These are phyloP conservation scores for Papilio dardanus DNA, from an alignment of 1,140 invertebrate genomes.

Conservation along the genomic window DNA sequence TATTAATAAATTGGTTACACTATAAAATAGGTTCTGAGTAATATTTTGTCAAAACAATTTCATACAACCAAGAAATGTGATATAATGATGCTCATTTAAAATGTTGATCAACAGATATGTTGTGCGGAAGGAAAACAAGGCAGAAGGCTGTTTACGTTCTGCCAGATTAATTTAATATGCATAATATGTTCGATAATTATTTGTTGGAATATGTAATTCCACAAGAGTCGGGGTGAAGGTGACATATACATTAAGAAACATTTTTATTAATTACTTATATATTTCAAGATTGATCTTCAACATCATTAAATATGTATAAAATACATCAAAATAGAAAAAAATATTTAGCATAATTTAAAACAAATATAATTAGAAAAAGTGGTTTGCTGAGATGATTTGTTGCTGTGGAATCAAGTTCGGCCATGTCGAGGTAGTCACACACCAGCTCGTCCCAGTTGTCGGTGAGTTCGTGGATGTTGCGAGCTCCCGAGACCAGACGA, in stretches of 20 bases:
- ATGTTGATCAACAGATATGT: too few relatives aligned
- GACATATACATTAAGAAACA: neutral
- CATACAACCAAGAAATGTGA: too few relatives aligned
- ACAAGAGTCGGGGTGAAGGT: neutral
- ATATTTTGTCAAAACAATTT: too few relatives aligned
- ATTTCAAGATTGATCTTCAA: neutral
- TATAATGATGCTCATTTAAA: too few relatives aligned
- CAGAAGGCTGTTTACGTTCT: too few relatives aligned
- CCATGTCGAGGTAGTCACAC: slow-evolving; percentile 70
- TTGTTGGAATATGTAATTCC: too few relatives aligned
- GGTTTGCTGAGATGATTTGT: neutral
- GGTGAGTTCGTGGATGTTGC: slow-evolving; percentile 60
- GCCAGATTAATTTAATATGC: too few relatives aligned
- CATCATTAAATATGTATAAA: neutral
- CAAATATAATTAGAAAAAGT: slow-evolving; percentile 8
- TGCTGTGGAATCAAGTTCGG: slow-evolving; percentile 46
- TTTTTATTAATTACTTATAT: neutral
- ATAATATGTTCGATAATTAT: too few relatives aligned
- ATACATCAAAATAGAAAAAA: neutral
- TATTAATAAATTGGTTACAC: neutral
- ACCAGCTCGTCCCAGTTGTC: slow-evolving; percentile 72
- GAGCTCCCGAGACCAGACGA: slow-evolving; percentile 59
- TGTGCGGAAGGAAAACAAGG: too few relatives aligned
- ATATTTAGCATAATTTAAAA: slow-evolving; percentile 2
- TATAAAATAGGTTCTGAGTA: neutral